A percentile compares a stretch with the other conserved stretches of the same genome.
phyloP scores from a whole-genome alignment of 2,113 vertebrate species.

The Ctenodactylus gundi region DNA sequence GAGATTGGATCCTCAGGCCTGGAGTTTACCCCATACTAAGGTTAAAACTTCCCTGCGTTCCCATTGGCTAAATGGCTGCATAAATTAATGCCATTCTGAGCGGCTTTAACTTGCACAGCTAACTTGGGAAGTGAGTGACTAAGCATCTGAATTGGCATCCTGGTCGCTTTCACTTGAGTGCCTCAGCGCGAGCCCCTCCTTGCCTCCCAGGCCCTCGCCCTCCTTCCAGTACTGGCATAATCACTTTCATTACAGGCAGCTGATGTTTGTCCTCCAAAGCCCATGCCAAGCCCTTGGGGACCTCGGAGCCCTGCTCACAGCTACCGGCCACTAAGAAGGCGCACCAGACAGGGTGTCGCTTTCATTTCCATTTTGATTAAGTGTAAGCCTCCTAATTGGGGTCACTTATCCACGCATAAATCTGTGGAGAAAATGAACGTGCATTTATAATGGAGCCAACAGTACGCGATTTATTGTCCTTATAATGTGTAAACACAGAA shows the following conservation, averaged over 20 bases:
- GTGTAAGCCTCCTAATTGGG: conserved; percentile 54
- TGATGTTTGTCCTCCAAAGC: conserved; percentile 34
- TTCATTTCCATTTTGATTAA: conserved; percentile 64
- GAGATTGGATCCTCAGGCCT: background rate
- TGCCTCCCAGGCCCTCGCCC: background rate
- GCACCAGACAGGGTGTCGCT: background rate
- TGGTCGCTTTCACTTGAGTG: background rate
- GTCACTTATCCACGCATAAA: conserved; percentile 45
- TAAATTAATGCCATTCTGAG: background rate
- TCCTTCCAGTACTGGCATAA: background rate
- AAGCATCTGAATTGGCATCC: background rate
- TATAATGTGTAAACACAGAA: conserved; percentile 32
- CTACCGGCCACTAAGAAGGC: background rate
- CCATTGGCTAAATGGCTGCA: background rate
- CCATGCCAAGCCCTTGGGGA: conserved; percentile 37
- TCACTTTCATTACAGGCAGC: conserved; percentile 8
- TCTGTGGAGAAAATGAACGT: conserved; percentile 58
- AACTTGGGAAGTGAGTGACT: conserved; percentile 45
- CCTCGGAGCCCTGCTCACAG: background rate
- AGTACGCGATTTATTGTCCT: conserved; percentile 54
- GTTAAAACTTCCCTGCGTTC: background rate
- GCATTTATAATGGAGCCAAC: conserved; percentile 52
- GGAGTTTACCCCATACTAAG: background rate
- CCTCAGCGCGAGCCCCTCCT: background rate
- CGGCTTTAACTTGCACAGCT: conserved; percentile 62